Base-by-base conservation (phyloP, 2,888 invertebrate genomes). In the Acleris laterana region DNA sequence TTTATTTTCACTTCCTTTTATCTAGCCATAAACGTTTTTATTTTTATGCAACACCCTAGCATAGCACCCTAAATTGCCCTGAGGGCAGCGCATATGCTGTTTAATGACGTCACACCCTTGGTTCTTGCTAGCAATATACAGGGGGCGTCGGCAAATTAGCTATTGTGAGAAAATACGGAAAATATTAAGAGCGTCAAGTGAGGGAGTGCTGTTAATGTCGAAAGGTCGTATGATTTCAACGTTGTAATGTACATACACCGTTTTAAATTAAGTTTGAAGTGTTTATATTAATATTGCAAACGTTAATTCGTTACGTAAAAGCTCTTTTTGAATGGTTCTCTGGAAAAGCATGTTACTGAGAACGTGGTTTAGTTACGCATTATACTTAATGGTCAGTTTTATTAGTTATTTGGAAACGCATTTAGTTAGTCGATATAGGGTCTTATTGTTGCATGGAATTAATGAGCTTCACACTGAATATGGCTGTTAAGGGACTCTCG, bases 21-120 rank as follows among this genome's bases (percentile, higher is more conserved):
- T 17, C 46, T 17, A n/a, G 17, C 46, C 17, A 46, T 46, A 46
- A 46, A 17, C 17, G 46, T 17, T 46, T 38, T 19, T 5, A 38
- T 56, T 56, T 56, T 46, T 57, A 25, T 20, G n/a, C 25, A 20
- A 20, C 49, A 46, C 57, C 17, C 17, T 17, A 57, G 13, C 13
- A 1, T 11, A 28, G 25, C 25, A 46, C 46, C 57, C 57, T 11
- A 16, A 53, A 44, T 38, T 25, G 46, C 46, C 65, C 55, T 51
- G 44, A 44, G 49, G 69, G 65, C 67, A 58, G 68, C 74, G 72
- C 85, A 84, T 83, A 84, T 84, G 85, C 75, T 76, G 68, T 75
- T 64, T 78, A 79, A 85, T 81, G 82, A 78, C 79, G 78, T 79
- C 81, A 81, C 79, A 75, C 74, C 72, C 73, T 73, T 71, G 73